Percentiles rank a stretch among this genome's conserved stretches.
Evolutionary conservation across 2,113 vertebrate species (phyloP).

Genomic region (Rhinopomastus cyanomelas): DNA sequence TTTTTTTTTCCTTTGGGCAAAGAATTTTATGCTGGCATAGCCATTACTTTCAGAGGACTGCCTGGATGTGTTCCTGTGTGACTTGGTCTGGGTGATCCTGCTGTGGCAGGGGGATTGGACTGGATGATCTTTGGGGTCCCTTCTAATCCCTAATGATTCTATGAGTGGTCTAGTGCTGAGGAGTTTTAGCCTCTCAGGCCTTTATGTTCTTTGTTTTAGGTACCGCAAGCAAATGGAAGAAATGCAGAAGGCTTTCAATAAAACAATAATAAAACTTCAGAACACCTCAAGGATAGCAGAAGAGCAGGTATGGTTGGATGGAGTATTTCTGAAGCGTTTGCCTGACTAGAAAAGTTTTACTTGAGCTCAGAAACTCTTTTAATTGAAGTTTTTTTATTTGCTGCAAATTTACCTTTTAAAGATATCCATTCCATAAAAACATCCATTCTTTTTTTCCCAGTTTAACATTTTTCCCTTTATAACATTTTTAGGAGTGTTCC

Average conservation of each 20-base stretch:
- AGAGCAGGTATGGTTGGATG: slow-evolving; percentile 84
- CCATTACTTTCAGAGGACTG: neutral
- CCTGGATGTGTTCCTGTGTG: no score
- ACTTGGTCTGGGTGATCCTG: no score
- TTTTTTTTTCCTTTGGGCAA: no score
- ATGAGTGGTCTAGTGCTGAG: neutral
- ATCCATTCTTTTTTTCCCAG: neutral
- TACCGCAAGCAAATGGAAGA: slow-evolving; percentile 99
- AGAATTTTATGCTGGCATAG: neutral
- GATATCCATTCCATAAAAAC: neutral
- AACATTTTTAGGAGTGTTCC: neutral
- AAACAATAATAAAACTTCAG: slow-evolving; percentile 98
- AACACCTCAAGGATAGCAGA: slow-evolving; percentile 96
- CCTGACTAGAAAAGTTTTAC: neutral
- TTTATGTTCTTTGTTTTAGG: slow-evolving; percentile 63
- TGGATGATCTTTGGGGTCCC: no score
- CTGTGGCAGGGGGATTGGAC: no score
- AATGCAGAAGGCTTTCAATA: slow-evolving; percentile 99
- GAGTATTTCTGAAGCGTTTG: neutral
- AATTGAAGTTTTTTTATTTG: neutral
- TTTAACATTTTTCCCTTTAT: neutral
- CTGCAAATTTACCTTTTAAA: neutral
- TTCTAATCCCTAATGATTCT: no score
- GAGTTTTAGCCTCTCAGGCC: neutral
- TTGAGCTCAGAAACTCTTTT: neutral